Evolutionary conservation across 2,797 vertebrate genomes (phyloP), one percentile per base, ranked within the genome.

Genomic region (Champsocephalus esox): DNA sequence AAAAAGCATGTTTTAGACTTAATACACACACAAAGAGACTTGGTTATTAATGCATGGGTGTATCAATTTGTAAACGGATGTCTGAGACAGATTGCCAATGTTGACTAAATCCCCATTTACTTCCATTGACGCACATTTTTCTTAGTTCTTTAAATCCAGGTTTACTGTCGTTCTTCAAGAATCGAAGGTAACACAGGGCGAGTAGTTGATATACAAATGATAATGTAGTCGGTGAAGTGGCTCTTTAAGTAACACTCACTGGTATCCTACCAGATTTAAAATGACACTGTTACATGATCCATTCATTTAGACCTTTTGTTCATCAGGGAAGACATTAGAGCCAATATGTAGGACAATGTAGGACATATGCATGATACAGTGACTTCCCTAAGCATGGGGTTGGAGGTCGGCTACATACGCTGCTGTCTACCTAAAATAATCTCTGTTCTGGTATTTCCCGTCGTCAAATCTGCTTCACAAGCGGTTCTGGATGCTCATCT

Each of bases 391-490:
- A 17, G 38, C 21, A 38, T 19, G 9, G 41, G 2, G 12, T 14
- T 21, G 12, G 51, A 57, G 51, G 2, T n/a, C 51, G 21, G 44
- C 51, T 16, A 28, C 28, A 49, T 7, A 12, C 4, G 4, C 24
- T 51, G 32, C 71, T 32, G 19, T 46, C 5, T 32, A 28, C 2
- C 45, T 64, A 19, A 44, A 50, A 52, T 52, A 13, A n/a, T 41
- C 16, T 57, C 9, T 55, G 1, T 51, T 51, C 14, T 48, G 45
- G 28, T 55, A 48, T n/a, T 44, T 66, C 17, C 32, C 51, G 43
- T 60, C 41, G 64, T 38, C 67, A 43, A 81, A 44, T 56, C 12
- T 24, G n/a, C 8, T 45, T 54, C 9, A 48, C 6, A 67, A 57
- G 34, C 19, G 21, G 3, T 13, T 57, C 21, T 6, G 24, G 34